Percentiles rank a stretch among this genome's conserved stretches.
These are phyloP conservation scores for Caenorhabditis briggsae DNA, from an alignment of 1,140 invertebrate genomes.

Conservation along the genomic window DNA sequence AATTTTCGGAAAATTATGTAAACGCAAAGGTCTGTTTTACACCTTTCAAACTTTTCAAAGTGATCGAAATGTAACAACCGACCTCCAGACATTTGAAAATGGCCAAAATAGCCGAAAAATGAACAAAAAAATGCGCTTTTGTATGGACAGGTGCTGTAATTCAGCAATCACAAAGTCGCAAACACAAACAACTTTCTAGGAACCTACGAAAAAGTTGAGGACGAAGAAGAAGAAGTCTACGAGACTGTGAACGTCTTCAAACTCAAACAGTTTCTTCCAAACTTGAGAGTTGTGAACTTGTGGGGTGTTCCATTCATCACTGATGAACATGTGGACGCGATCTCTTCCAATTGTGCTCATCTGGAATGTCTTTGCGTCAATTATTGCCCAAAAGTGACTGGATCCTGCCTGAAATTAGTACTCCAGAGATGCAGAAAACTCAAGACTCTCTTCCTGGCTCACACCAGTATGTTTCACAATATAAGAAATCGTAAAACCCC, in stretches of 20 bases:
- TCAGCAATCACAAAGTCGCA: not conserved
- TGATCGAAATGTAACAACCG: too few species aligned
- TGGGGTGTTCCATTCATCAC: constrained; percentile 80
- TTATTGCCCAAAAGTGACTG: constrained; percentile 95
- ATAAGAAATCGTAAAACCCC: constrained; percentile 11
- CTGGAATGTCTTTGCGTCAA: constrained; percentile 96
- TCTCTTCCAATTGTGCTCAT: constrained; percentile 85
- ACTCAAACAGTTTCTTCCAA: constrained; percentile 93
- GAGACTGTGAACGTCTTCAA: constrained; percentile 99
- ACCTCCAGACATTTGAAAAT: too few species aligned
- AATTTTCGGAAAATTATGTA: too few species aligned
- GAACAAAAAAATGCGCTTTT: not conserved
- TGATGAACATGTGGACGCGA: constrained; percentile 97
- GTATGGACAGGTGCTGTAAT: not conserved
- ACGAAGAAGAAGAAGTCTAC: constrained; percentile 97
- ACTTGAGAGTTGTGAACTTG: constrained; percentile 92
- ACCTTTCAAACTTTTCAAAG: too few species aligned
- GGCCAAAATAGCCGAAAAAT: too few species aligned
- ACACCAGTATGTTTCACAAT: constrained; percentile 70
- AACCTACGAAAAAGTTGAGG: constrained; percentile 97
- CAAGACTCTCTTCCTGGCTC: constrained; percentile 92
- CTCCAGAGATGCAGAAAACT: constrained; percentile 93
- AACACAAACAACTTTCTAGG: constrained; percentile 81
- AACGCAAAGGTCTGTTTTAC: too few species aligned
- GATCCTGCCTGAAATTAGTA: constrained; percentile 93